Conservation (phyloP, 2,113 vertebrate species). For the Archilochus colubris region DNA sequence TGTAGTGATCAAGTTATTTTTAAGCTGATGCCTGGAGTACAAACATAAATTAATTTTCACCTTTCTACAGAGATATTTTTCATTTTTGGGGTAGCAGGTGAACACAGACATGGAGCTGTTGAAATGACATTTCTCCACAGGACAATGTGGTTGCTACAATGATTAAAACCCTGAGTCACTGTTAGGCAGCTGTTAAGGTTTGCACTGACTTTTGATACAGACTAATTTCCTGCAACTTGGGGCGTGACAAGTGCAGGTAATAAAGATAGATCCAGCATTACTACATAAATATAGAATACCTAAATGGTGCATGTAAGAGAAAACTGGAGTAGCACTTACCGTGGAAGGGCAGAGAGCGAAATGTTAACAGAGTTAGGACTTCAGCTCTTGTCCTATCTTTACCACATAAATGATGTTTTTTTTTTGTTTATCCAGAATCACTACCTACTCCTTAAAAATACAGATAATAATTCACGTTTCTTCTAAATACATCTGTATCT, state of each 20-base stretch:
- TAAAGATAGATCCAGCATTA: neutral
- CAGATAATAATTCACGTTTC: neutral
- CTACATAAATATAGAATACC: neutral
- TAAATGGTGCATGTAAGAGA: neutral
- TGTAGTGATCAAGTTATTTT: neutral
- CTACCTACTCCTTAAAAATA: neutral
- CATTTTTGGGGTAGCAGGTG: neutral
- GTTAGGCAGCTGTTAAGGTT: neutral
- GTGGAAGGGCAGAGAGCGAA: neutral
- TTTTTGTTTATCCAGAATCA: neutral
- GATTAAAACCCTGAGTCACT: neutral
- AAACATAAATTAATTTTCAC: neutral
- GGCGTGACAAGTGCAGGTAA: neutral
- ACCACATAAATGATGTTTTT: accelerated
- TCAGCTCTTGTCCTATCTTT: neutral
- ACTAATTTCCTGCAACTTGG: neutral
- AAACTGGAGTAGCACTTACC: neutral
- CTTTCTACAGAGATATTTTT: neutral
- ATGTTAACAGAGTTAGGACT: neutral
- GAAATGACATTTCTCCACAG: neutral
- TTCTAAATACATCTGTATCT: neutral
- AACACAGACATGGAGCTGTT: neutral
- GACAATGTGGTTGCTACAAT: neutral
- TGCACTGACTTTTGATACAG: neutral
- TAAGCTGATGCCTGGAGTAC: neutral